phyloP scores from a whole-genome alignment of 2,888 invertebrate genomes.

The Busseola fusca region DNA sequence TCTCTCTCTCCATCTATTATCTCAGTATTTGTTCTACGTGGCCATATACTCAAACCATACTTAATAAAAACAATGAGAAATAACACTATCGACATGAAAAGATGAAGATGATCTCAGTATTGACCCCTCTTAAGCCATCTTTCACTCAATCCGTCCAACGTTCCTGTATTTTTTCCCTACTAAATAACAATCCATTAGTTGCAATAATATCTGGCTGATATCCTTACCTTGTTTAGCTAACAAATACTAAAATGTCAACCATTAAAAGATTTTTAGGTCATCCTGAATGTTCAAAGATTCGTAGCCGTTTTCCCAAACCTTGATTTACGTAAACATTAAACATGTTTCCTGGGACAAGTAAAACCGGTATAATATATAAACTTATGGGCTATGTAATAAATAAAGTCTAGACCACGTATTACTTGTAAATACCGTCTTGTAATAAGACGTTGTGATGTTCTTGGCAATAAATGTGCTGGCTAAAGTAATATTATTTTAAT shows the following conservation, averaged over 20 bases:
- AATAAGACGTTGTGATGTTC: constrained; percentile 44
- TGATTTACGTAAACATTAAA: constrained; percentile 53
- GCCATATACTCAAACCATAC: too few relatives aligned
- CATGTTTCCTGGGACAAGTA: constrained; percentile 37
- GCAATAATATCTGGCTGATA: background rate
- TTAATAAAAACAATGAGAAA: too few relatives aligned
- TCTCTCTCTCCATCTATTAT: too few relatives aligned
- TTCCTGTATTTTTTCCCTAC: background rate
- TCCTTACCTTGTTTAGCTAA: background rate
- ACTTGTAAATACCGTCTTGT: constrained; percentile 47
- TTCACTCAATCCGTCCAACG: background rate
- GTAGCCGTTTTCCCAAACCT: constrained; percentile 14
- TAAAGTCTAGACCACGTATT: constrained; percentile 50
- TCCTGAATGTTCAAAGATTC: constrained; percentile 29
- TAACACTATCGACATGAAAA: too few relatives aligned
- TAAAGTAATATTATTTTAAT: constrained; percentile 32
- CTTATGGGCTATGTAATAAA: constrained; percentile 43
- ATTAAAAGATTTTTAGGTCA: constrained; percentile 24
- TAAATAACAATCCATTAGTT: background rate
- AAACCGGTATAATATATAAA: constrained; percentile 43
- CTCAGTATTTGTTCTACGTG: too few relatives aligned
- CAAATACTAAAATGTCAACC: background rate
- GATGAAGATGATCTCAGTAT: background rate
- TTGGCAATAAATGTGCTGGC: constrained; percentile 25
- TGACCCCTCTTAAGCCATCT: background rate